These are phyloP conservation scores for Serripes groenlandicus DNA, from an alignment of 2,888 invertebrate species.

Conservation along the genomic window DNA sequence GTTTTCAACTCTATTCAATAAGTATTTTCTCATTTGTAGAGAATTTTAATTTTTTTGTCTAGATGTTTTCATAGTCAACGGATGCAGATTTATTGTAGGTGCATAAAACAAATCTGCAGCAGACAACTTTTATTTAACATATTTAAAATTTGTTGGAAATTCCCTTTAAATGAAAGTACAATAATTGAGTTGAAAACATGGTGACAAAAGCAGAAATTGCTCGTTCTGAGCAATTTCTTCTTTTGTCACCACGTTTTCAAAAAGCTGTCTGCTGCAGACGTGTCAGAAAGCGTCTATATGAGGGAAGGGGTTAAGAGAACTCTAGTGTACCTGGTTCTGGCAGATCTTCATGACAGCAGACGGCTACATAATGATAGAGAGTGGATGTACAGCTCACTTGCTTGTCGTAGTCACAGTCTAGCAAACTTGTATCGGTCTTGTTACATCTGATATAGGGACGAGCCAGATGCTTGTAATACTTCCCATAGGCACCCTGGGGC, in stretches of 20 bases:
- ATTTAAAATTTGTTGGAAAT: no score
- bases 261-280: no score
- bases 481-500: constrained; percentile 69
- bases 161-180: no score
- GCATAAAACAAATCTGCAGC: no score
- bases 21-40: no score
- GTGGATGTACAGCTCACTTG: constrained; percentile 58
- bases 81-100: no score
- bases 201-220: neutral
- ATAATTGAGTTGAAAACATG: neutral
- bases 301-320: no score
- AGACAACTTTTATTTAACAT: no score
- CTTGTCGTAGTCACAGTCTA: constrained; percentile 69
- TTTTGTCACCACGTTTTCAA: no score
- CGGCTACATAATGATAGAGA: constrained; percentile 70
- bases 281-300: neutral
- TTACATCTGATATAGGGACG: constrained; percentile 69
- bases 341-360: constrained; percentile 71
- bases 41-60: no score
- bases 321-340: constrained; percentile 54
- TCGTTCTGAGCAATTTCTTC: neutral
- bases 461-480: constrained; percentile 57
- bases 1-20: no score
- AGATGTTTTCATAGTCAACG: no score
- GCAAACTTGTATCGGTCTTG: constrained; percentile 67